phyloP scores from a whole-genome alignment of 2,888 invertebrate genomes.

The Myopa testacea region DNA sequence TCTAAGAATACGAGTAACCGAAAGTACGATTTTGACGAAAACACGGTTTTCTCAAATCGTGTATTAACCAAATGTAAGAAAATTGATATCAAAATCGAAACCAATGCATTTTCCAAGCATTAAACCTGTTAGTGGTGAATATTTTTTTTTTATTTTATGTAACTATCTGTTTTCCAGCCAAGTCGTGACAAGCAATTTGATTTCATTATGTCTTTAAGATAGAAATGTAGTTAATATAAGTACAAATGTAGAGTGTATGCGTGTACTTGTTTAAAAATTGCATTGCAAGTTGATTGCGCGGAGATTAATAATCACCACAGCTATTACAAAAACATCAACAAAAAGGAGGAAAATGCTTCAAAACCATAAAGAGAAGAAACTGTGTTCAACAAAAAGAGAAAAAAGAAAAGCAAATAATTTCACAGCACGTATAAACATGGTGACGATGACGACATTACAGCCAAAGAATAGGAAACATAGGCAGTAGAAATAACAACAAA shows the following conservation, averaged over 20 bases:
- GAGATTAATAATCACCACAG: constrained; percentile 26
- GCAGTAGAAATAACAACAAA: background rate
- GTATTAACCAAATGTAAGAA: background rate
- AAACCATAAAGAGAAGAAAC: background rate
- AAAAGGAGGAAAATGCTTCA: background rate
- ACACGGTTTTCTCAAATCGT: background rate
- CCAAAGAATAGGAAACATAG: background rate
- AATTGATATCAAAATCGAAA: constrained; percentile 1
- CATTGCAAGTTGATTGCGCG: constrained; percentile 24
- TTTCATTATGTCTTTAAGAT: background rate
- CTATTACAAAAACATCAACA: background rate
- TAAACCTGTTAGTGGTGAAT: background rate
- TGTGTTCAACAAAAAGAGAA: background rate
- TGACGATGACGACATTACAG: constrained; percentile 1
- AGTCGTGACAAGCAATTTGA: constrained; percentile 8
- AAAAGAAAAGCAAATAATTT: background rate
- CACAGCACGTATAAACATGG: constrained; percentile 14
- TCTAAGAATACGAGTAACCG: too few relatives aligned
- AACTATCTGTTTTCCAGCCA: constrained; percentile 7
- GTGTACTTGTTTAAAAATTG: constrained; percentile 6
- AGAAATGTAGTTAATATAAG: background rate
- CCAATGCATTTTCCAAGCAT: background rate
- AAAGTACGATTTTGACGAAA: too few relatives aligned
- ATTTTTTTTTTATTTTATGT: constrained; percentile 3
- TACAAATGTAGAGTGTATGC: background rate